phyloP scores from a whole-genome alignment of 2,113 vertebrate genomes.

The Rutilus rutilus region DNA sequence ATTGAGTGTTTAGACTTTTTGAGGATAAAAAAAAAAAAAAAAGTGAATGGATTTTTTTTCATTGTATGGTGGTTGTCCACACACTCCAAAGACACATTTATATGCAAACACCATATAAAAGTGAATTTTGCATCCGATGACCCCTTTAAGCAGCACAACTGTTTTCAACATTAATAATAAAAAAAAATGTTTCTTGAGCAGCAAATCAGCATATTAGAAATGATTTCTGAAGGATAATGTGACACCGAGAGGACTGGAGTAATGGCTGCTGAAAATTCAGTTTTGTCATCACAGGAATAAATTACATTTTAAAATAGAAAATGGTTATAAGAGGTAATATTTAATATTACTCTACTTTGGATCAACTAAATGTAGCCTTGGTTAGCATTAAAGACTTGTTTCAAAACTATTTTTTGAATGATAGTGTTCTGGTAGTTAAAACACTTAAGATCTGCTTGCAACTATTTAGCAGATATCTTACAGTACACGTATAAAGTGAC shows the following conservation, averaged over 20 bases:
- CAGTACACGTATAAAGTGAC: slow-evolving; percentile 5
- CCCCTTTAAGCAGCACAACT: background rate
- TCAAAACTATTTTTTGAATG: background rate
- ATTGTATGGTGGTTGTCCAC: no score
- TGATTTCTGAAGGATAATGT: background rate
- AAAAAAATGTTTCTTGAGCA: background rate
- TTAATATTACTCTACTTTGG: no score
- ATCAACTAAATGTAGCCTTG: no score
- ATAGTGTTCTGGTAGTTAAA: background rate
- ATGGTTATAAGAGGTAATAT: no score
- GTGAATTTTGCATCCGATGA: no score
- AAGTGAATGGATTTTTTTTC: no score
- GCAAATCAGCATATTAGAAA: background rate
- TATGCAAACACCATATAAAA: no score
- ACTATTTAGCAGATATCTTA: background rate
- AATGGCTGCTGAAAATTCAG: background rate
- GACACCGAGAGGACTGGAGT: background rate
- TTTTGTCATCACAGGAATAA: background rate
- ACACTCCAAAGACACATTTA: no score
- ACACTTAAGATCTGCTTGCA: background rate
- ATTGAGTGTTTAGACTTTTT: no score
- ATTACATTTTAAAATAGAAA: background rate
- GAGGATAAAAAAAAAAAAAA: no score
- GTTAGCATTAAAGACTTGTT: no score
- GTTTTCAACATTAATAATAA: background rate